Conservation (phyloP, 2,113 vertebrate genomes). For the Prionailurus viverrinus region DNA sequence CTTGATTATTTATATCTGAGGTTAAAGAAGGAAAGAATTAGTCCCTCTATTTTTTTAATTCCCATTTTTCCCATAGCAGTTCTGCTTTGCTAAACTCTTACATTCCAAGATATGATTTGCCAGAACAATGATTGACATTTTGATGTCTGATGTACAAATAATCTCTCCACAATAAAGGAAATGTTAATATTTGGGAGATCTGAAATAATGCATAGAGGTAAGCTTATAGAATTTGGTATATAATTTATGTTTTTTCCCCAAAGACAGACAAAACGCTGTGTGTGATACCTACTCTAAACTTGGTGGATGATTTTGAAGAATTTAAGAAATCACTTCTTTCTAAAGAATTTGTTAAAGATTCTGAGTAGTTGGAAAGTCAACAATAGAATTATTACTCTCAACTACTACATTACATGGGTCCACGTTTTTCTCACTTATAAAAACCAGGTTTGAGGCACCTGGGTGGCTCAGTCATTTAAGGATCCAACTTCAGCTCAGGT, state of each 20-base stretch:
- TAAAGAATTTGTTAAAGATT: background rate
- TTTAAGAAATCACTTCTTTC: background rate
- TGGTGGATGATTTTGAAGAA: background rate
- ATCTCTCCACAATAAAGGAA: background rate
- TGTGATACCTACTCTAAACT: background rate
- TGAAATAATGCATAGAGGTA: background rate
- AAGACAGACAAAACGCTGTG: background rate
- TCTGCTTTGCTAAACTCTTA: background rate
- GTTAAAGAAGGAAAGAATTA: background rate
- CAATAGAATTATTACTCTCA: background rate
- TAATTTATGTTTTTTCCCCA: background rate
- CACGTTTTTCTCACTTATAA: background rate
- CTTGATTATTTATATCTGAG: slow-evolving; percentile 8
- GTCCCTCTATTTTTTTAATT: background rate
- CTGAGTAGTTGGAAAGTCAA: background rate
- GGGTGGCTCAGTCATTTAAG: too few relatives aligned
- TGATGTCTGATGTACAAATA: background rate
- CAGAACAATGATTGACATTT: background rate
- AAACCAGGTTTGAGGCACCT: background rate
- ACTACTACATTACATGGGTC: background rate
- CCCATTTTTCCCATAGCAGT: background rate
- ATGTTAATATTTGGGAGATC: background rate
- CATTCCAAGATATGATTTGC: background rate
- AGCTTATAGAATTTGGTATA: too few relatives aligned
- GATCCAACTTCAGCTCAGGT: too few relatives aligned